Base-by-base conservation (phyloP, 2,113 vertebrate genomes). In the Xyrauchen texanus region DNA sequence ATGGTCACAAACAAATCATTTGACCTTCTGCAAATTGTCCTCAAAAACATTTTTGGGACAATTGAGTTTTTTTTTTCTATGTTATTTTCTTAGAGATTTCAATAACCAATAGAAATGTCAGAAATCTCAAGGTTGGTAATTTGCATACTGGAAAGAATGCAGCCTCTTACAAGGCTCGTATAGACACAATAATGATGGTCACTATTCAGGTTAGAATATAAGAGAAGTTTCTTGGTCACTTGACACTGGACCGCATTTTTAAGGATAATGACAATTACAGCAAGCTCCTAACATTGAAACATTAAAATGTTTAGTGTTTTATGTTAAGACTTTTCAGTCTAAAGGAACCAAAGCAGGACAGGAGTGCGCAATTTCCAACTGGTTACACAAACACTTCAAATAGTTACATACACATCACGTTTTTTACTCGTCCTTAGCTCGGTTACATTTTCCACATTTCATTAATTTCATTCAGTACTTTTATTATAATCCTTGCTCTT, bases 151-250 rank as follows among this genome's bases (percentile, higher is more conserved):
- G 51, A 73, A 73, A 57, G 70, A 60, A 72, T 72, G 70, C 44
- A 51, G 72, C 12, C 45, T 63, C 45, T 72, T 58, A 58, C 69
- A 21, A 49, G 42, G 52, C 21, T 46, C 34, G n/a, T 49, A 58
- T 49, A 52, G 34, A 71, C 8, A 64, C 10, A 68, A 69, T 52
- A 63, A 79, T 53, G 51, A 64, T 55, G 47, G 63, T 44, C 68
- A 79, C 68, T 71, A 53, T 77, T 89, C 88, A 83, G 89, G 88
- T 44, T 11, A 83, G 85, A 89, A 90, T 89, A 90, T 6, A 7
- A n/a, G 88, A 91, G 85, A 90, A 91, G 87, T 9, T 45, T 61
- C 7, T 63, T 52, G 34, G 13, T 55, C 52, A 67, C 68, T 79
- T 78, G 64, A 34, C 55, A 69, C 65, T 65, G 71, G 77, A 51